phyloP scores from a whole-genome alignment of 2,888 invertebrate species.

The Erebia palarica region DNA sequence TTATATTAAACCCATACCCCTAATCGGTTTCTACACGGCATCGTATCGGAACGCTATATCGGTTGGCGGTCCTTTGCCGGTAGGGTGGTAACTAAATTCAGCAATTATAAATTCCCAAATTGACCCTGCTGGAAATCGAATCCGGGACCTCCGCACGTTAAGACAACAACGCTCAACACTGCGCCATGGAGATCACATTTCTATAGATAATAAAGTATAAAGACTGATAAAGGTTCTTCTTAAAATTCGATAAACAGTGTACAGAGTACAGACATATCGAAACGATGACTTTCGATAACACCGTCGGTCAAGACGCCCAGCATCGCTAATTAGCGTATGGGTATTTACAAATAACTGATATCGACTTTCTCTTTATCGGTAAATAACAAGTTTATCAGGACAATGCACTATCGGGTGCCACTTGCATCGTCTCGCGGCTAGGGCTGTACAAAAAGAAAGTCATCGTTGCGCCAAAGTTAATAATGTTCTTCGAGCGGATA shows the following conservation, averaged over 20 bases:
- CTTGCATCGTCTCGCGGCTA: conserved; percentile 48
- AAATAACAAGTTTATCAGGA: conserved; percentile 77
- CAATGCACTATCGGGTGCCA: conserved; percentile 75
- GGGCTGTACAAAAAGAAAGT: conserved; percentile 47
- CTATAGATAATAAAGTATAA: background rate
- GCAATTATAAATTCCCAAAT: too few species aligned
- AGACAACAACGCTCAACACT: too few species aligned
- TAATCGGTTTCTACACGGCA: too few species aligned
- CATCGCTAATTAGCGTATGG: conserved; percentile 55
- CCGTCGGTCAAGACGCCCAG: conserved; percentile 48
- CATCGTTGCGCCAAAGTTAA: too few species aligned
- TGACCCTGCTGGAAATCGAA: too few species aligned
- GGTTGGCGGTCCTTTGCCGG: too few species aligned
- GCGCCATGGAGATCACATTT: too few species aligned
- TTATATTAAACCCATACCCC: too few species aligned
- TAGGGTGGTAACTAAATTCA: too few species aligned
- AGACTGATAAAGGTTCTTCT: background rate
- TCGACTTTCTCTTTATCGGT: conserved; percentile 70
- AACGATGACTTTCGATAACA: conserved; percentile 46
- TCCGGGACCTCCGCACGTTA: too few species aligned
- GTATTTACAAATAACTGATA: conserved; percentile 76
- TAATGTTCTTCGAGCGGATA: too few species aligned
- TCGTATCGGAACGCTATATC: too few species aligned
- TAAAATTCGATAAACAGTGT: conserved; percentile 20
- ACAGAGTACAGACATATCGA: conserved; percentile 29